Evolutionary conservation across 2,797 vertebrate genomes (phyloP).

Genomic region (Limnodromus scolopaceus): DNA sequence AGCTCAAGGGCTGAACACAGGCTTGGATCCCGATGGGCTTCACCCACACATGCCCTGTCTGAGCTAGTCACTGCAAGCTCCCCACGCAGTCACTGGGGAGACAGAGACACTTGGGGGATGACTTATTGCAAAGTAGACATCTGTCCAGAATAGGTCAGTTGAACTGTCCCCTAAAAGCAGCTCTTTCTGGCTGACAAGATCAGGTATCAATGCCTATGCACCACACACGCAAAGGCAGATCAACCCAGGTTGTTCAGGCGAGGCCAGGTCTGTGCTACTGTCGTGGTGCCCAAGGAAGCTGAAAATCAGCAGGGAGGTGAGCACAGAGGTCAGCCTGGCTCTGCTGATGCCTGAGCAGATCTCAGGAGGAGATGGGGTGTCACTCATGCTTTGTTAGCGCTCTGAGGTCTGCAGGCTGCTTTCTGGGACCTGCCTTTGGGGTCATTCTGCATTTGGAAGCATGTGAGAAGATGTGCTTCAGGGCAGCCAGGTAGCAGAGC

Average conservation of each 20-base stretch:
- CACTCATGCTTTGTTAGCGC: rapidly evolving
- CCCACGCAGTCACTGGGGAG: rapidly evolving
- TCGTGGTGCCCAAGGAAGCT: not conserved
- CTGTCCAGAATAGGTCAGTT: not conserved
- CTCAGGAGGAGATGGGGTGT: not conserved
- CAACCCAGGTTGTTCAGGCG: not conserved
- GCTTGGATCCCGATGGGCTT: rapidly evolving
- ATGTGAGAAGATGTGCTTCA: not conserved
- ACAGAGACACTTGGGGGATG: not conserved
- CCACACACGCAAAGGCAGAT: not conserved
- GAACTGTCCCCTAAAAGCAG: not conserved
- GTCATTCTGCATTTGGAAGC: not conserved
- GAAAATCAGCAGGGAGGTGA: not conserved
- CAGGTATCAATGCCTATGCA: not conserved
- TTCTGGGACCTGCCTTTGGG: not conserved
- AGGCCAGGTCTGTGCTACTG: not conserved
- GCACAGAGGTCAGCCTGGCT: rapidly evolving
- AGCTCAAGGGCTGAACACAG: not conserved
- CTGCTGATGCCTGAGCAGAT: not conserved
- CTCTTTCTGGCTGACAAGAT: not conserved
- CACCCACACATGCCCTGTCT: not conserved
- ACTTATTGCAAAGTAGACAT: not conserved
- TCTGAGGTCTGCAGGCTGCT: not conserved
- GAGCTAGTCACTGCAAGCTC: not conserved
- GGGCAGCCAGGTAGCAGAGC: not conserved